phyloP scores from a whole-genome alignment of 2,113 vertebrate genomes.

The Elephantulus edwardii region DNA sequence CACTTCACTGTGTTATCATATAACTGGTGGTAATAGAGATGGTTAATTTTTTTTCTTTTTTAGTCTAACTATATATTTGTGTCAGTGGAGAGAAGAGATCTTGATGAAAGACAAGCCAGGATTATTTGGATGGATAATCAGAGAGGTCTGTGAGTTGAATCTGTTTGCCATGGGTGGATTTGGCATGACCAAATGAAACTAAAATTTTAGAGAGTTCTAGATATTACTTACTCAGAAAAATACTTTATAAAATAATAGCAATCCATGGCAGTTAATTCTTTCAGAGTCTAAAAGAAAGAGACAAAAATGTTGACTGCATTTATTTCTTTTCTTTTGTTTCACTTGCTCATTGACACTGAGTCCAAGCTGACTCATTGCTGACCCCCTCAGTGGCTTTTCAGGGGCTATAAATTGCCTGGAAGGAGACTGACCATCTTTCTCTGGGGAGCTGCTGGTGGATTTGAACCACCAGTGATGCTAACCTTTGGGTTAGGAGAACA shows the following conservation, averaged over 20 bases:
- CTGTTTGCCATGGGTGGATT: too few species aligned
- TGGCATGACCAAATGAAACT: neutral
- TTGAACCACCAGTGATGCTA: too few species aligned
- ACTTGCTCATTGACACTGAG: too few species aligned
- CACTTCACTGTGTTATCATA: neutral
- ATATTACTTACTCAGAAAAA: neutral
- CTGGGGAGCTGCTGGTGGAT: too few species aligned
- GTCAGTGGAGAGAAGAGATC: neutral
- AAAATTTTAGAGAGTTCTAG: neutral
- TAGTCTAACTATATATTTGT: constrained; percentile 3
- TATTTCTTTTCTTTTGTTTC: neutral
- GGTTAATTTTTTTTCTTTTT: too few species aligned
- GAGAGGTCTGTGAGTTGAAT: neutral
- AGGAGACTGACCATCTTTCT: too few species aligned
- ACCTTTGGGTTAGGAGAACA: too few species aligned
- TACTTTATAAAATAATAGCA: constrained; percentile 21
- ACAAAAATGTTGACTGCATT: neutral
- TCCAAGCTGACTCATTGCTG: too few species aligned
- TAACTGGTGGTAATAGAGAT: neutral
- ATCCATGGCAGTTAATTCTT: constrained; percentile 16
- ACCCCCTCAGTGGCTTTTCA: too few species aligned
- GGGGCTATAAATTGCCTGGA: too few species aligned
- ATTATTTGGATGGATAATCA: neutral
- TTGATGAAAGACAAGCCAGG: neutral
- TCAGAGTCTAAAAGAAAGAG: neutral